Evolutionary conservation across 92 coral and sea anemone genomes (phyloP), one percentile per base, ranked within the genome.

Genomic region (Palythoa grandiflora): DNA sequence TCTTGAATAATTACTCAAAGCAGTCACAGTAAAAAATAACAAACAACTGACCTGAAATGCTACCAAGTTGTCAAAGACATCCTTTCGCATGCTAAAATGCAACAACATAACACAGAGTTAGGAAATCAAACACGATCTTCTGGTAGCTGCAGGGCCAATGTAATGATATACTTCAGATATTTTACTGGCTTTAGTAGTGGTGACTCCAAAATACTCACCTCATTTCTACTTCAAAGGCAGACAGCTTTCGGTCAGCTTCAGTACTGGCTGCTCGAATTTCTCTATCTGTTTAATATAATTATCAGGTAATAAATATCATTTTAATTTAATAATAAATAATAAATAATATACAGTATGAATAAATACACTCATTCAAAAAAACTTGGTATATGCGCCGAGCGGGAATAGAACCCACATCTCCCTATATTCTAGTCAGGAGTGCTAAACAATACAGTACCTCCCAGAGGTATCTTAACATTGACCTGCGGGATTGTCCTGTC

Each of bases 211-310:
- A 16, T 13, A 55, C 83, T 54, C 68, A 95, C 99, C 99, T 97
- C 96, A 97, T 94, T 88, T 97, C 99, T 51, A 97, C 99, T 70
- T 93, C 98, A 97, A 97, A 97, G 83, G 96, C 98, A 19, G 99
- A 97, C 72, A 97, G 91, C 79, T 89, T 94, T 38, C 95, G 93
- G 63, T 97, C 99, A 39, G 99, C 95, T 77, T 92, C 94, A 14
- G 99, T 97, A 75, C 99, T 97, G 21, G 99, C 99, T 53, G 94
- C 87, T 57, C 99, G 94, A 60, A 95, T 86, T 13, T 95, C 97
- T 76, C 94, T 97, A 83, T 97, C 99, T 97, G 81, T n/a, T 85
- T 36, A 11, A n/a, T 28, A 38, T 63, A n/a, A n/a, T n/a, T n/a
- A 53, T 40, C 1, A 9, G 12, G 77, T 10, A 70, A 17, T 71